A percentile compares a stretch with the other conserved stretches of the same genome.
phyloP scores from a whole-genome alignment of 2,797 vertebrate genomes.

The Spondyliosoma cantharus region DNA sequence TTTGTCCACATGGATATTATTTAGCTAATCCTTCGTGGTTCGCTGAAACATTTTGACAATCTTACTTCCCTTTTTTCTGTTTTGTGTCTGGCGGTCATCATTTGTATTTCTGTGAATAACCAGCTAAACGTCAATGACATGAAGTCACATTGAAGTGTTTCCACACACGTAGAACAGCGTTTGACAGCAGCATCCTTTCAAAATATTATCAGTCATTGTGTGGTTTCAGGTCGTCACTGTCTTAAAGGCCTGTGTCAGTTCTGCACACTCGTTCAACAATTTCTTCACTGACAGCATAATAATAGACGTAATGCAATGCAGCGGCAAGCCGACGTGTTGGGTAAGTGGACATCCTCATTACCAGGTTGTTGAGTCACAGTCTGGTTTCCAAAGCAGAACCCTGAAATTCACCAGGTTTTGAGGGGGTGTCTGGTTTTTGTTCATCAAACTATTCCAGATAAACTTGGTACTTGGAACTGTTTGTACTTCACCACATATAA shows the following conservation, averaged over 20 bases:
- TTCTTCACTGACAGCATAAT: constrained; percentile 37
- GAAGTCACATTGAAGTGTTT: neutral
- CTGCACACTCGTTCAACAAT: constrained; percentile 2
- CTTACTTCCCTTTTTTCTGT: neutral
- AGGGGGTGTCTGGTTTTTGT: neutral
- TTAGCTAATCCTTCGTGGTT: neutral
- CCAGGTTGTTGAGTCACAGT: constrained; percentile 44
- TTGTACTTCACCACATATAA: neutral
- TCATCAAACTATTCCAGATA: neutral
- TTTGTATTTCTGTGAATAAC: neutral
- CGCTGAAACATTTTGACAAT: neutral
- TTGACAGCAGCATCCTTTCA: constrained; percentile 16
- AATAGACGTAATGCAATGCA: constrained; percentile 35
- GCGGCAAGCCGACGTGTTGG: constrained; percentile 52
- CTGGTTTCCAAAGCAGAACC: constrained; percentile 34
- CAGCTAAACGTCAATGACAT: neutral
- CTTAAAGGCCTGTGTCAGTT: constrained; percentile 3
- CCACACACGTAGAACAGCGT: neutral
- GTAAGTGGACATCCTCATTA: constrained; percentile 42
- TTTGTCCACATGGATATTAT: neutral
- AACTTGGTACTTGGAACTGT: neutral
- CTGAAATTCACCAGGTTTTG: neutral
- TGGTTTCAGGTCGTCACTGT: neutral
- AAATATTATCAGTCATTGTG: neutral
- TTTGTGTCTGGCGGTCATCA: too few relatives aligned